Conservation (phyloP, 2,113 vertebrate species). For the Platysternon megacephalum region DNA sequence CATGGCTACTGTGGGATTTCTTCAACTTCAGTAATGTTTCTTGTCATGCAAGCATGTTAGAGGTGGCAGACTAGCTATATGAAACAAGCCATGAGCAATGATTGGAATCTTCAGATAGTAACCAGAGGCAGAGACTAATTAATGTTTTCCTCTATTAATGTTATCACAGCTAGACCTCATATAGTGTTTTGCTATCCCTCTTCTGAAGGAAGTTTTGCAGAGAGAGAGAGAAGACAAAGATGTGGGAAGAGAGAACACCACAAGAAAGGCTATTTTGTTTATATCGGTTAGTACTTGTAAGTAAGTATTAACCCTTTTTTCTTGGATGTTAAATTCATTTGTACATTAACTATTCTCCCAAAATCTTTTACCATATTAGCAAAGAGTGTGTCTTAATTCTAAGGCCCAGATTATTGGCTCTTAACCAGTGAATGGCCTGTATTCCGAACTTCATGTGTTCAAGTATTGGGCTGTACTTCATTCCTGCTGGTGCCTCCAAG, state of each 20-base stretch:
- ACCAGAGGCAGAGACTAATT: not conserved
- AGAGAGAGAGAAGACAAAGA: not conserved
- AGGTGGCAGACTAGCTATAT: not conserved
- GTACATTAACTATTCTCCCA: too few species aligned
- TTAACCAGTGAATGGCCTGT: too few species aligned
- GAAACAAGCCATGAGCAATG: rapidly evolving
- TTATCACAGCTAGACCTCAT: not conserved
- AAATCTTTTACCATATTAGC: too few species aligned
- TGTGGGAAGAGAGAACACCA: not conserved
- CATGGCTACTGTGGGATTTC: not conserved
- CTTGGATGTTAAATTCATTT: too few species aligned
- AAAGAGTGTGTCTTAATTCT: too few species aligned
- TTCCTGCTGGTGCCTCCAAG: too few species aligned
- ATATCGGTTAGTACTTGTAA: too few species aligned
- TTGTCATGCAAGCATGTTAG: not conserved
- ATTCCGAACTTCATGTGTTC: too few species aligned
- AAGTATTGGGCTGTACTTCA: too few species aligned
- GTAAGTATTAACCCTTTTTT: too few species aligned
- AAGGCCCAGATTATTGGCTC: too few species aligned
- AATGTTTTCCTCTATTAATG: not conserved
- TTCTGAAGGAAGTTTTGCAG: not conserved
- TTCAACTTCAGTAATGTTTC: not conserved
- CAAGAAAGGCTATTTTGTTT: not conserved
- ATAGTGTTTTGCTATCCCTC: not conserved
- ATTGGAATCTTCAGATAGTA: rapidly evolving